phyloP scores from a whole-genome alignment of 2,888 invertebrate species.

The Hermaeophaga mercurialis region DNA sequence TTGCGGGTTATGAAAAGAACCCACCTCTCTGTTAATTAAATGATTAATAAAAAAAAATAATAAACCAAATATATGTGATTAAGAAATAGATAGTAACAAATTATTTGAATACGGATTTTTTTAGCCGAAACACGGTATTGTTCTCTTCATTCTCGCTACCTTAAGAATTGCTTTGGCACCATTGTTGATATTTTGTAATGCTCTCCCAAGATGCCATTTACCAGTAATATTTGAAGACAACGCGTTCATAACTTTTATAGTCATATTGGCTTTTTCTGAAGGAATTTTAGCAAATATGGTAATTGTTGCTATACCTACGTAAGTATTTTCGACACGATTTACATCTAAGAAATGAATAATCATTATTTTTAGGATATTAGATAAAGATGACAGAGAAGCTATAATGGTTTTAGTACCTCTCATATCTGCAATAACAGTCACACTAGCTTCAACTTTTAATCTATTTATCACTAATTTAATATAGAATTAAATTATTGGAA shows the following conservation, averaged over 20 bases:
- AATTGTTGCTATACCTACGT: constrained; percentile 85
- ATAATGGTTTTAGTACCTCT: constrained; percentile 29
- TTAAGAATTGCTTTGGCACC: constrained; percentile 76
- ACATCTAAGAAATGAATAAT: too few species aligned
- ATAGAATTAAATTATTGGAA: constrained; percentile 8
- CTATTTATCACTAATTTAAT: constrained; percentile 29
- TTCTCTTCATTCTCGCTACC: constrained; percentile 67
- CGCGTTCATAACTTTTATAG: constrained; percentile 76
- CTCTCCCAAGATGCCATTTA: constrained; percentile 74
- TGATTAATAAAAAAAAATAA: too few species aligned
- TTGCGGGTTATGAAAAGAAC: too few species aligned
- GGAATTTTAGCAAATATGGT: constrained; percentile 87
- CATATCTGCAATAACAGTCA: constrained; percentile 9
- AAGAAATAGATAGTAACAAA: too few species aligned
- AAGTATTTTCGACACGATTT: too few species aligned
- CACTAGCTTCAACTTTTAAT: constrained; percentile 26
- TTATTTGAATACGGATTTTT: too few species aligned
- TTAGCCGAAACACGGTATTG: constrained; percentile 71
- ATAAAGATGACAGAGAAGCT: constrained; percentile 26
- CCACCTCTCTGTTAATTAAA: too few species aligned
- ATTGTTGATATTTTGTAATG: constrained; percentile 84
- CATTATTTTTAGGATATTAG: constrained; percentile 25
- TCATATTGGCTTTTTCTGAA: constrained; percentile 80
- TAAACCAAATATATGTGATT: too few species aligned
- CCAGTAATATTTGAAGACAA: constrained; percentile 80